These are phyloP conservation scores for Xyliphius kryptos DNA, from an alignment of 2,113 vertebrate species.

Conservation along the genomic window DNA sequence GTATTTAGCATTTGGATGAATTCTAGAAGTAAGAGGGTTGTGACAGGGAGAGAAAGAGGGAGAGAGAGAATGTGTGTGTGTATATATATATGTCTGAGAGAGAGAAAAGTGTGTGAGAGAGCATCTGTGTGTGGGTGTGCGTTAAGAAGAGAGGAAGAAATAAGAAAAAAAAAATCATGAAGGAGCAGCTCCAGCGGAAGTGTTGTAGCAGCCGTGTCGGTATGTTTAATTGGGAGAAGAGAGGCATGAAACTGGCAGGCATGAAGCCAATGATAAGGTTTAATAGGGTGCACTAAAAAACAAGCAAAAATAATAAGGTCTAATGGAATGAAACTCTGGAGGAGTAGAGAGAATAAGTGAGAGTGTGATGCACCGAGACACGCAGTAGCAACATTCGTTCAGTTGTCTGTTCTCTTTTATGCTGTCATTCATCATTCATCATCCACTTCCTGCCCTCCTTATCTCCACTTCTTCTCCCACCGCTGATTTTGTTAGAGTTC, in stretches of 20 bases:
- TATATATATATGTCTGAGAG: too few relatives aligned
- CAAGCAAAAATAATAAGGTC: slow-evolving; percentile 39
- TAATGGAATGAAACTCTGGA: slow-evolving; percentile 33
- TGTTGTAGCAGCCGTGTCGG: too few relatives aligned
- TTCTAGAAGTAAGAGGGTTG: too few relatives aligned
- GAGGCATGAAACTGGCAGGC: slow-evolving; percentile 40
- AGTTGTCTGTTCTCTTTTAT: slow-evolving; percentile 21
- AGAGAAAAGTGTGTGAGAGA: too few relatives aligned
- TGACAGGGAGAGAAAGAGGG: background rate
- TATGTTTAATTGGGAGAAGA: too few relatives aligned
- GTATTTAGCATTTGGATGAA: background rate
- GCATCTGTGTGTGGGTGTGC: slow-evolving; percentile 24
- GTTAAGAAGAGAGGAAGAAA: slow-evolving; percentile 14
- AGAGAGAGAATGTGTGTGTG: too few relatives aligned
- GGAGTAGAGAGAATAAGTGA: too few relatives aligned
- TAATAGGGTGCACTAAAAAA: slow-evolving; percentile 42
- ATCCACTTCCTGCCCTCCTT: slow-evolving; percentile 18
- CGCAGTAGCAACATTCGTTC: slow-evolving; percentile 35
- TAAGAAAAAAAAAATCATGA: background rate
- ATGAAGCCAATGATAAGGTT: slow-evolving; percentile 36
- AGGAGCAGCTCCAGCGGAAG: slow-evolving; percentile 19
- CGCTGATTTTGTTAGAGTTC: too few relatives aligned
- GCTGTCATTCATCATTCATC: slow-evolving; percentile 39
- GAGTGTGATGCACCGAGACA: slow-evolving; percentile 20
- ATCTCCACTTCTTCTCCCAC: slow-evolving; percentile 3